These are phyloP conservation scores for Neuroterus valhalla DNA, from an alignment of 1,140 invertebrate genomes.

Conservation along the genomic window DNA sequence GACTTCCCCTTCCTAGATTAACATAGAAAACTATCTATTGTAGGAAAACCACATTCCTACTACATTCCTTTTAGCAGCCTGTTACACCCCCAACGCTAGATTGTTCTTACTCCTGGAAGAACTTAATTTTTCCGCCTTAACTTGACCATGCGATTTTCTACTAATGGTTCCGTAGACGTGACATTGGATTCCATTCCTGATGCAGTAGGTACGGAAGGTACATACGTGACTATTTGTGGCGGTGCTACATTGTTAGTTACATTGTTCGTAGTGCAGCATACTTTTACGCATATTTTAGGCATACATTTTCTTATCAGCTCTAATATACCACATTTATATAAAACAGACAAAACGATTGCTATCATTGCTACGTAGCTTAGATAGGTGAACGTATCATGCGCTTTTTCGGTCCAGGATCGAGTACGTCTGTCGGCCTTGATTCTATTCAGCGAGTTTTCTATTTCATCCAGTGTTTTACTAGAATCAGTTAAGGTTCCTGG, in stretches of 20 bases:
- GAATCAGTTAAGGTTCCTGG: background rate
- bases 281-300: background rate
- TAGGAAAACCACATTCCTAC: too few species aligned
- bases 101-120: too few species aligned
- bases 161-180: background rate
- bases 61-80: too few species aligned
- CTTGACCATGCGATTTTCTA: background rate
- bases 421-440: background rate
- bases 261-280: background rate
- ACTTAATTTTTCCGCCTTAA: background rate
- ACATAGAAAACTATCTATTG: too few species aligned
- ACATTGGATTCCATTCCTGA: background rate
- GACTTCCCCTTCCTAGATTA: too few species aligned
- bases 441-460: background rate
- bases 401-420: background rate
- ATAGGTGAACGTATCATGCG: background rate
- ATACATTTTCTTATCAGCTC: background rate
- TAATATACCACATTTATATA: background rate
- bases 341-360: background rate
- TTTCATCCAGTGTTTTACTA: conserved; percentile 1
- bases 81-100: too few species aligned
- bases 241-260: background rate
- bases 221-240: background rate
- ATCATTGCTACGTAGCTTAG: too few species aligned
- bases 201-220: background rate